A percentile compares a stretch with the other conserved stretches of the same genome.
Evolutionary conservation across 1,140 invertebrate genomes (phyloP).

Genomic region (Zaprionus lachaisei): DNA sequence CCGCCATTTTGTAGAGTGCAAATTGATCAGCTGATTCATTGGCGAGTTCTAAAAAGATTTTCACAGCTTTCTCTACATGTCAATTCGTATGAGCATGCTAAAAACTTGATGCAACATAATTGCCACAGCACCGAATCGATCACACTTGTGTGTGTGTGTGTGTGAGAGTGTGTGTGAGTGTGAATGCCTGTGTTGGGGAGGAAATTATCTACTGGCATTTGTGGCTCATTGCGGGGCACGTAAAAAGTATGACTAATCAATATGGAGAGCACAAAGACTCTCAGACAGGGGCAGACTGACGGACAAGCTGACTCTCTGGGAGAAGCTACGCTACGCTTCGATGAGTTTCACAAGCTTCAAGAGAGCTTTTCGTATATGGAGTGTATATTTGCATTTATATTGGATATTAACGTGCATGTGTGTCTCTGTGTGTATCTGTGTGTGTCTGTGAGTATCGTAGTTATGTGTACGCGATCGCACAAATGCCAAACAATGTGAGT

Average conservation of each 20-base stretch:
- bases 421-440: not conserved
- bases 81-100: slow-evolving; percentile 51
- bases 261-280: slow-evolving; percentile 37
- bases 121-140: slow-evolving; percentile 33
- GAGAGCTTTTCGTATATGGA: slow-evolving; percentile 53
- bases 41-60: slow-evolving; percentile 51
- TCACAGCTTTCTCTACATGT: slow-evolving; percentile 58
- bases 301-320: slow-evolving; percentile 27
- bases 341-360: slow-evolving; percentile 49
- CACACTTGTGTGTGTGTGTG: not conserved
- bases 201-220: slow-evolving; percentile 34
- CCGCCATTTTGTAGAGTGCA: slow-evolving; percentile 12
- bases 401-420: slow-evolving; percentile 32
- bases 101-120: slow-evolving; percentile 46
- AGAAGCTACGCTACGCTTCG: slow-evolving; percentile 38
- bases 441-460: slow-evolving; percentile 42
- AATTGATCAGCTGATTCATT: slow-evolving; percentile 43
- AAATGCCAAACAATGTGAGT: slow-evolving; percentile 80
- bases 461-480: slow-evolving; percentile 63
- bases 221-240: slow-evolving; percentile 50
- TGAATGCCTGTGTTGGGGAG: slow-evolving; percentile 28
- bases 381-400: slow-evolving; percentile 54
- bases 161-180: not conserved
- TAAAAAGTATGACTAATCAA: slow-evolving; percentile 58
- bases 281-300: slow-evolving; percentile 21